These are phyloP conservation scores for Drosophila persimilis DNA, from an alignment of 1,140 invertebrate genomes.

Conservation along the genomic window DNA sequence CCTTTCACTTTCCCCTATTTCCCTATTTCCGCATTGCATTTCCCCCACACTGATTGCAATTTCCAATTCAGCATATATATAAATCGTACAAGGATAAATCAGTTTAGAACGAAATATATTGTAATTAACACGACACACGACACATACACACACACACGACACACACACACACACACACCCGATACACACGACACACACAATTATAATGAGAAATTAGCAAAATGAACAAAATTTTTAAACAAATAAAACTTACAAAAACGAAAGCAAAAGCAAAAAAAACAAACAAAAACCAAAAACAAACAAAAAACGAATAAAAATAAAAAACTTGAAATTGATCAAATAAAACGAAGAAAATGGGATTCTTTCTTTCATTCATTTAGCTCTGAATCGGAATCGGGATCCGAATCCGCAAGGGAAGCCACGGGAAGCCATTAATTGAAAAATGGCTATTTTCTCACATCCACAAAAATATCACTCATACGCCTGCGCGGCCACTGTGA, in stretches of 20 bases:
- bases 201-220: conserved; percentile 79
- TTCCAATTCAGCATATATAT: conserved; percentile 45
- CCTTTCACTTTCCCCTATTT: conserved; percentile 38
- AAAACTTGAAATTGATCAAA: conserved; percentile 77
- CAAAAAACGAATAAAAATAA: conserved; percentile 56
- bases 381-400: conserved; percentile 33
- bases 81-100: conserved; percentile 65
- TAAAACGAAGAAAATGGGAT: conserved; percentile 31
- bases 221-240: conserved; percentile 82
- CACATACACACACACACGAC: conserved; percentile 3
- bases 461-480: conserved; percentile 30
- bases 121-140: conserved; percentile 67
- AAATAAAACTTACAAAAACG: conserved; percentile 72
- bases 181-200: conserved; percentile 29
- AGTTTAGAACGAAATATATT: conserved; percentile 78
- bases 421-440: conserved; percentile 21
- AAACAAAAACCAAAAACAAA: conserved; percentile 48
- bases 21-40: conserved; percentile 34
- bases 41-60: conserved; percentile 26
- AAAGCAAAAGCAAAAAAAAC: conserved; percentile 31
- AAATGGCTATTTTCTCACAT: too few species aligned
- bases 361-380: background rate
- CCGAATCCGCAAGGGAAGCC: conserved; percentile 54
- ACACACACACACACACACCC: conserved; percentile 1
- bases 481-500: conserved; percentile 29